Conservation (phyloP, 1,140 invertebrate genomes). For the Dendroctonus ponderosae region DNA sequence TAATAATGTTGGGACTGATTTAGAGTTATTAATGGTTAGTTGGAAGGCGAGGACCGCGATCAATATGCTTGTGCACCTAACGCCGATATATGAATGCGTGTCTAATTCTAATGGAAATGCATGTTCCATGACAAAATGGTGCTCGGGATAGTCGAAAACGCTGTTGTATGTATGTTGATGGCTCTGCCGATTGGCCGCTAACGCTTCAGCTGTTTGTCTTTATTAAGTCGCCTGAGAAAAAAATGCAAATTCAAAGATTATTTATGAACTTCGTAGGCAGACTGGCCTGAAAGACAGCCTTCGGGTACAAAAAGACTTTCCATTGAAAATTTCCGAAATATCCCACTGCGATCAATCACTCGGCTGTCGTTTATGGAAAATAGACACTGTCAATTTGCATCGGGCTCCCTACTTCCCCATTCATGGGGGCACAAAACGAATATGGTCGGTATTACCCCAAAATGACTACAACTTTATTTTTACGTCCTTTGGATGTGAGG, state of each 20-base stretch:
- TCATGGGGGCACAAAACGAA: constrained; percentile 24
- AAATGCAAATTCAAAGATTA: no score
- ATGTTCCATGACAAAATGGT: constrained; percentile 1
- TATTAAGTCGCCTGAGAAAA: no score
- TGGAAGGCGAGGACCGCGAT: constrained; percentile 18
- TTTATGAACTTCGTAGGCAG: no score
- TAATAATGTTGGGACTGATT: constrained; percentile 27
- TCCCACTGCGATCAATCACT: constrained; percentile 16
- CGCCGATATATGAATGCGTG: constrained; percentile 11
- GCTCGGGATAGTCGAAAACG: background rate
- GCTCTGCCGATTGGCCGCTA: no score
- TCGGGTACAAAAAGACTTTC: no score
- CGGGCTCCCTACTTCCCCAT: constrained; percentile 21
- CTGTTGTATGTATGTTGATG: no score
- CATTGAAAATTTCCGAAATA: no score
- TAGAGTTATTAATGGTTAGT: constrained; percentile 26
- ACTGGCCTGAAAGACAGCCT: no score
- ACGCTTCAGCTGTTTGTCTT: no score
- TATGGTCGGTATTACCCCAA: constrained; percentile 29
- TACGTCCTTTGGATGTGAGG: constrained; percentile 26
- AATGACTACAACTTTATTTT: constrained; percentile 34
- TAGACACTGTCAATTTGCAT: constrained; percentile 25
- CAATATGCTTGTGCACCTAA: constrained; percentile 17
- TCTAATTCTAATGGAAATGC: constrained; percentile 2
- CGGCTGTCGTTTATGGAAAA: constrained; percentile 28